Conservation (phyloP, 2,113 vertebrate genomes). For the Catharus bicknelli region DNA sequence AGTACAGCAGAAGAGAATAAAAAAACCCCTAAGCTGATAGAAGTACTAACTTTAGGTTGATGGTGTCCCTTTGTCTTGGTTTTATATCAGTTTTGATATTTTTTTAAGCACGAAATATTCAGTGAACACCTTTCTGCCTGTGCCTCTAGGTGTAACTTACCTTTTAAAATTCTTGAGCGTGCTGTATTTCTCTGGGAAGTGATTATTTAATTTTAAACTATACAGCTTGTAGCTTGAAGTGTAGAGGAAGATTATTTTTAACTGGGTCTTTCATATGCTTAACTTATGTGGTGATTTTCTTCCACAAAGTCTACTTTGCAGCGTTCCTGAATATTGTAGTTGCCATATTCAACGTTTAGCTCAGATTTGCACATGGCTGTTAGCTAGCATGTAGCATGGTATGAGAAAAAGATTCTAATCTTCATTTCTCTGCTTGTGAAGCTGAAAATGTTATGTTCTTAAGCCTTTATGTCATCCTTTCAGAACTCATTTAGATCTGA, state of each 20-base stretch:
- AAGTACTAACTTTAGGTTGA: constrained; percentile 39
- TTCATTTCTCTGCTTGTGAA: constrained; percentile 24
- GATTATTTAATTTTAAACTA: constrained; percentile 1
- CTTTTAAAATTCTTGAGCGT: background rate
- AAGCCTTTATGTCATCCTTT: constrained; percentile 34
- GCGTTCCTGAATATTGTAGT: constrained; percentile 37
- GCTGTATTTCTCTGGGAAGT: constrained; percentile 36
- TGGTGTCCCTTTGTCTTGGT: constrained; percentile 59
- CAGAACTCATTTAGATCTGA: constrained; percentile 41
- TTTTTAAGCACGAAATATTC: constrained; percentile 13
- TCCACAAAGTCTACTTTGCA: constrained; percentile 22
- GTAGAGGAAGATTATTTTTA: constrained; percentile 39
- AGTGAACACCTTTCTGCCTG: constrained; percentile 49
- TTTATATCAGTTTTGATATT: constrained; percentile 1
- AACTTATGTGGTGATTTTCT: constrained; percentile 12
- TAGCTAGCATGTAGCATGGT: constrained; percentile 32
- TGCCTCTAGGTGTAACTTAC: constrained; percentile 14
- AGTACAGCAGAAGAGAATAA: background rate
- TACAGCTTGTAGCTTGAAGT: constrained; percentile 44
- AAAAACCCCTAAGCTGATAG: background rate
- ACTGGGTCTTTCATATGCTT: constrained; percentile 30
- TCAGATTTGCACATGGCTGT: constrained; percentile 34
- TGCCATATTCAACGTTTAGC: constrained; percentile 34
- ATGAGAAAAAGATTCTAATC: constrained; percentile 21
- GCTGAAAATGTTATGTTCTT: background rate